These are phyloP conservation scores for Epizoanthus fatuus DNA, from an alignment of 92 coral and sea anemone species.

Conservation along the genomic window DNA sequence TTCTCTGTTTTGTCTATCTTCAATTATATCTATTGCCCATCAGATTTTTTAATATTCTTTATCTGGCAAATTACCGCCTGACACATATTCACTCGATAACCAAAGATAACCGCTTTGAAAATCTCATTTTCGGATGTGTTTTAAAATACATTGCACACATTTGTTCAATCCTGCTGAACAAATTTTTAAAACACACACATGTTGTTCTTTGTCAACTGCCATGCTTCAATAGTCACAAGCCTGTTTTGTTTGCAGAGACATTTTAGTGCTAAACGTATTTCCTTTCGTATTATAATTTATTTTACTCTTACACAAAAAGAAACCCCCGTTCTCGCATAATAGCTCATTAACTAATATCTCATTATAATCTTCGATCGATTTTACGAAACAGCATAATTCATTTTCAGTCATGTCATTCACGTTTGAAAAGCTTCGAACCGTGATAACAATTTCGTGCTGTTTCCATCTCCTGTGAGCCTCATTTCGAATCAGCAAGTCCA, in stretches of 20 bases:
- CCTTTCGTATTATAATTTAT: conserved; percentile 25
- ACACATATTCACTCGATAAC: background rate
- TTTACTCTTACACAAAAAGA: conserved; percentile 8
- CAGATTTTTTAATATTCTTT: conserved; percentile 8
- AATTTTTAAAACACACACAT: background rate
- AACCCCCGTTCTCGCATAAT: conserved; percentile 2
- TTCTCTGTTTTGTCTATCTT: background rate
- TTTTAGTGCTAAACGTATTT: background rate
- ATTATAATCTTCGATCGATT: conserved; percentile 14
- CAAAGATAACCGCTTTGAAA: background rate
- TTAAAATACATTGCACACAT: no score
- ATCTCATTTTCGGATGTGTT: background rate
- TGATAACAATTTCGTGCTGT: background rate
- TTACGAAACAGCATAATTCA: conserved; percentile 22
- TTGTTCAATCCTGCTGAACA: background rate
- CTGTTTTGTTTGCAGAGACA: background rate
- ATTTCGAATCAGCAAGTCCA: background rate
- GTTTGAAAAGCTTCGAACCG: background rate
- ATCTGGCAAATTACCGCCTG: conserved; percentile 36
- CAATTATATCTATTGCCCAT: background rate
- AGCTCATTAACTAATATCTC: conserved; percentile 21
- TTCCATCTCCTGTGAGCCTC: no score
- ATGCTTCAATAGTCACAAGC: conserved; percentile 1
- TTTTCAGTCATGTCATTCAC: background rate
- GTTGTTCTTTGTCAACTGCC: background rate